Base-by-base conservation (phyloP, 2,888 invertebrate genomes). In the Eupithecia abbreviata region DNA sequence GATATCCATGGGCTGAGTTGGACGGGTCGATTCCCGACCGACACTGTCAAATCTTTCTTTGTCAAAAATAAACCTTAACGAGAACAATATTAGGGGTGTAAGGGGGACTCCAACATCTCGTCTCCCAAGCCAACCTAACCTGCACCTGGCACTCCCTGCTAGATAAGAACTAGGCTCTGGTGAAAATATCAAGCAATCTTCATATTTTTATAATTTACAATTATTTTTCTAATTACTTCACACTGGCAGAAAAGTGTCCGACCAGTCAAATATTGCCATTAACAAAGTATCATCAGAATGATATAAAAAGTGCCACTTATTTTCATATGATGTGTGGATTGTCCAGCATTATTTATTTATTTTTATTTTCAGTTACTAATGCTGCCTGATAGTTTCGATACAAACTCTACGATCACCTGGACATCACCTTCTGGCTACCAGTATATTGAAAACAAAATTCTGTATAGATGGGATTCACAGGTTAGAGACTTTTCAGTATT, bases 361-460 rank as follows among this genome's bases (percentile, higher is more conserved):
- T 30, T 30, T 30, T 30, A 30, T 30, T 71, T n/a, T 49, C 85
- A 94, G 94, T 66, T 92, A 2, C 79, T 90, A 3, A 81, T 84
- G 7, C 79, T 88, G 71, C 81, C 84, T 0, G 92, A 93, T n/a
- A 92, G 92, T 73, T 87, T 96, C 73, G 92, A 92, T 73, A 96
- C 95, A 0, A 96, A 96, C 86, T 91, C 96, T 0, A 95, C 96
- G 18, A 82, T 96, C 0, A 95, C 95, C 12, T 97, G 96, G 96
- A 96, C 96, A 0, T 89, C 93, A 0, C 80, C 86, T 47, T 83
- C 91, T 0, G 78, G 79, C 0, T 90, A 95, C 83, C 91, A 95
- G 58, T 86, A 92, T 58, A 93, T 96, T 6, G 93, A 96, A 77
- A 97, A 97, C 88, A 86, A 94, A 13, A 89, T 96, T 0, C 90